Evolutionary conservation across 2,888 invertebrate species (phyloP), one percentile per base, ranked within the genome.

Genomic region (Stegophylla sp.): DNA sequence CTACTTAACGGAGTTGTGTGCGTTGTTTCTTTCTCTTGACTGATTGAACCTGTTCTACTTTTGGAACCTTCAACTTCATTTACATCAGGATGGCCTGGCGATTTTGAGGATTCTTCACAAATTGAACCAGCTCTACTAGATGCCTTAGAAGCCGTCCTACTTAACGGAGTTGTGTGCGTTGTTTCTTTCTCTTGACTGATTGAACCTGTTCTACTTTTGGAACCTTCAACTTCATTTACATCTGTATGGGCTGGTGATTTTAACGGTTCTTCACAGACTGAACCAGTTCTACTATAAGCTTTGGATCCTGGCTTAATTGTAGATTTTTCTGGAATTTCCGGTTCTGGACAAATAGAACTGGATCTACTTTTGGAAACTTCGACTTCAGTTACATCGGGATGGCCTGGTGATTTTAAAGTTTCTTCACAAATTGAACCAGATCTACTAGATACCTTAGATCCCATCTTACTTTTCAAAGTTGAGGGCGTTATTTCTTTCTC

Each of bases 121-220:
- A 45, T 1, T 12, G 51, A 51, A 10, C 26, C 20, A 0, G 43
- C 17, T 45, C 3, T 23, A 10, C 67, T 67, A 1, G 67, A 48
- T 1, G 17, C 3, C 23, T 48, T 67, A 2, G 48, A 41, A 0
- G 20, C 43, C 17, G 9, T 7, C 34, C 34, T 34, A 12, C 13
- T 13, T 3, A 0, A 12, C 3, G 1, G 0, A 1, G n/a, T 64
- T 10, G 10, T n/a, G 0, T 12, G 12, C 0, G 0, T 64, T 12
- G 0, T 67, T 15, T 26, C 48, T 43, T 43, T 20, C 5, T 17
- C 43, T 13, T 66, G 3, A 17, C 20, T 13, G 0, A 45, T 15
- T 1, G 66, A 66, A 20, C 20, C 15, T 0, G 41, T 23, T 66
- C 23, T 43, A 26, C 20, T 66, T 66, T 4, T 23, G 13, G 0